A percentile compares a stretch with the other conserved stretches of the same genome.
phyloP scores from a whole-genome alignment of 2,888 invertebrate genomes.

The Lepetodrilus schrolli region DNA sequence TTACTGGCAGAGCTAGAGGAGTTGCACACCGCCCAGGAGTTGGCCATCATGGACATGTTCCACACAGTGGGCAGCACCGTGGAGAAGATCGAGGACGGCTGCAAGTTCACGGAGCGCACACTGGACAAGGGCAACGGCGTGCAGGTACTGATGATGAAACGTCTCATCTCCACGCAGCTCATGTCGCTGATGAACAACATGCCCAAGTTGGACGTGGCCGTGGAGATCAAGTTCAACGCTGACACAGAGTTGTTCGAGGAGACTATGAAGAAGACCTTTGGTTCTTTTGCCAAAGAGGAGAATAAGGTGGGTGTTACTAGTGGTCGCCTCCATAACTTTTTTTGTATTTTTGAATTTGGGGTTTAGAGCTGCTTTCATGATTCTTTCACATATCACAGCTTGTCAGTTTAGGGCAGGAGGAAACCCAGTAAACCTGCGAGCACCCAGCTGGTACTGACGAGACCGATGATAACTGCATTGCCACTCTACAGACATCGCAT shows the following conservation, averaged over 20 bases:
- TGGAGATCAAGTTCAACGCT: constrained; percentile 83
- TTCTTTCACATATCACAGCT: too few relatives aligned
- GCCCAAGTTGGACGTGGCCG: constrained; percentile 87
- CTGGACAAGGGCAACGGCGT: constrained; percentile 87
- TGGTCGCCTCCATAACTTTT: too few relatives aligned
- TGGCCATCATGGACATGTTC: constrained; percentile 91
- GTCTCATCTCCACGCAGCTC: constrained; percentile 86
- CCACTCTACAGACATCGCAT: too few relatives aligned
- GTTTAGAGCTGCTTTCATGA: too few relatives aligned
- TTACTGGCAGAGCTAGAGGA: constrained; percentile 76
- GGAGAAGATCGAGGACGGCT: constrained; percentile 89
- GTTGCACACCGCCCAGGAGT: constrained; percentile 86
- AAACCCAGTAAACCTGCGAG: too few relatives aligned
- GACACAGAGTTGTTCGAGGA: constrained; percentile 86
- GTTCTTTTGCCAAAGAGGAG: constrained; percentile 61
- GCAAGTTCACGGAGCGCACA: constrained; percentile 87
- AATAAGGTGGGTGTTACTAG: constrained; percentile 51
- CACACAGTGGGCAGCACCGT: constrained; percentile 87
- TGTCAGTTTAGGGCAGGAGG: too few relatives aligned
- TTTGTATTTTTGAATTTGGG: too few relatives aligned
- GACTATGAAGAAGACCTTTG: constrained; percentile 78
- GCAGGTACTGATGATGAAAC: constrained; percentile 83
- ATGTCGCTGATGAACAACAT: constrained; percentile 86
- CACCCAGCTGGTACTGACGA: too few relatives aligned
- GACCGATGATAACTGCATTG: too few relatives aligned